phyloP scores from a whole-genome alignment of 2,113 vertebrate species.

The Tricholaema leucomelas region DNA sequence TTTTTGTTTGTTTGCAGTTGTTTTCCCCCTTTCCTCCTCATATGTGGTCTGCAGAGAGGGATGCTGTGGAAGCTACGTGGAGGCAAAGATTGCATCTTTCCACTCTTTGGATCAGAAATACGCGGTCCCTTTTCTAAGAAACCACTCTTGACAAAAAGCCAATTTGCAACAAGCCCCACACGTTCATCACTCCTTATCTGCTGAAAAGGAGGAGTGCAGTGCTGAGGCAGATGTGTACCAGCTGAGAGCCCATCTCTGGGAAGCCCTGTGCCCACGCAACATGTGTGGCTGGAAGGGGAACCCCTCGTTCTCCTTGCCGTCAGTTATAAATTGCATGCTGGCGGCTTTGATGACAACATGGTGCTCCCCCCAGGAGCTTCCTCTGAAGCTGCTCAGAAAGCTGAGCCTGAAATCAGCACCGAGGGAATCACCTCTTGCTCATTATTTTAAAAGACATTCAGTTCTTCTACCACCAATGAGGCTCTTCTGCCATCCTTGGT shows the following conservation, averaged over 20 bases:
- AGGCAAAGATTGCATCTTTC: background rate
- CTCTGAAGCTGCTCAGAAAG: background rate
- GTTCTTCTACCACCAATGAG: background rate
- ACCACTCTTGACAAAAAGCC: fast-evolving
- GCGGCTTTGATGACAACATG: slow-evolving; percentile 50
- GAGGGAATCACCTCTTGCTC: background rate
- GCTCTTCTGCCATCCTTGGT: background rate
- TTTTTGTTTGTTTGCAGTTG: slow-evolving; percentile 64
- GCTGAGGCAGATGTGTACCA: background rate
- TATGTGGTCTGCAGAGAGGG: slow-evolving; percentile 29
- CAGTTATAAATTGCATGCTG: background rate
- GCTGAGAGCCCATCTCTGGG: background rate
- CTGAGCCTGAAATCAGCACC: slow-evolving; percentile 1
- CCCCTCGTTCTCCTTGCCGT: background rate
- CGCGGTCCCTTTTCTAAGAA: background rate
- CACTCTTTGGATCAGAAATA: background rate
- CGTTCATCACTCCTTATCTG: background rate
- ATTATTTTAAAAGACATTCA: background rate
- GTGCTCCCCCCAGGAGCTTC: slow-evolving; percentile 52
- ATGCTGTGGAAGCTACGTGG: background rate
- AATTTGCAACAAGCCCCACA: background rate
- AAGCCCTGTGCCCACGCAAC: background rate
- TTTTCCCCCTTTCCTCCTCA: slow-evolving; percentile 39
- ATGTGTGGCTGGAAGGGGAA: slow-evolving; percentile 33
- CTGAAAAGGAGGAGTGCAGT: background rate